Base-by-base conservation (phyloP, 2,888 invertebrate species). In the Microctonus brassicae region DNA sequence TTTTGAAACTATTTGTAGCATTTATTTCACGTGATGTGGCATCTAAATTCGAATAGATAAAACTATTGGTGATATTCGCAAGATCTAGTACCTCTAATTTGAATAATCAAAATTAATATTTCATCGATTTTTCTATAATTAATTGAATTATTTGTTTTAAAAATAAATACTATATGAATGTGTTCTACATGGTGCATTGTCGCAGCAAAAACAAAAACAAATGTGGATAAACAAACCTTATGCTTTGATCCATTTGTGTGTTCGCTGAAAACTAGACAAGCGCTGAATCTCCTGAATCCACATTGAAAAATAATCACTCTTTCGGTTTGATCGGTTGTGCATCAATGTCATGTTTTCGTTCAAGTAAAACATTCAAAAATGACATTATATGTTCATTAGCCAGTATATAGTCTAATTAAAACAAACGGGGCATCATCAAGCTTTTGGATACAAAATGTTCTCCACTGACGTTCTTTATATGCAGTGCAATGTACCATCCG, bases 101-200 rank as follows among this genome's bases (percentile, higher is more conserved):
- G n/a, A n/a, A n/a, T n/a, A n/a, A n/a, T n/a, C n/a, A 86, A 67
- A 67, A 52, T 1, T 22, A 39, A 61, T 36, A 22, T 61, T 13
- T 1, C 6, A 42, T 60, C 22, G 26, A 0, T 52, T 53, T 66
- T 42, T 61, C 13, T 7, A 36, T 53, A 39, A 62, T 20, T 11
- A 39, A 5, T 53, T n/a, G n/a, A 55, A 61, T 47, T 29, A 62
- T 55, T 34, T 20, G 7, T 22, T 26, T 53, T 10, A 63, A 65
- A 17, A 0, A 20, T 39, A 2, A 0, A 58, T 89, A 97, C 97
- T 91, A 93, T 90, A 85, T 96, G 94, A 73, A 98, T 90, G 84
- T 97, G 95, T 89, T 99, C 99, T 2, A 99, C 98, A 88, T 99
- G 99, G 90, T 99, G 98, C 89, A 97, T 97, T 0, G 99, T 99